phyloP scores from a whole-genome alignment of 2,888 invertebrate genomes.

The Scaptomyza tumidula region DNA sequence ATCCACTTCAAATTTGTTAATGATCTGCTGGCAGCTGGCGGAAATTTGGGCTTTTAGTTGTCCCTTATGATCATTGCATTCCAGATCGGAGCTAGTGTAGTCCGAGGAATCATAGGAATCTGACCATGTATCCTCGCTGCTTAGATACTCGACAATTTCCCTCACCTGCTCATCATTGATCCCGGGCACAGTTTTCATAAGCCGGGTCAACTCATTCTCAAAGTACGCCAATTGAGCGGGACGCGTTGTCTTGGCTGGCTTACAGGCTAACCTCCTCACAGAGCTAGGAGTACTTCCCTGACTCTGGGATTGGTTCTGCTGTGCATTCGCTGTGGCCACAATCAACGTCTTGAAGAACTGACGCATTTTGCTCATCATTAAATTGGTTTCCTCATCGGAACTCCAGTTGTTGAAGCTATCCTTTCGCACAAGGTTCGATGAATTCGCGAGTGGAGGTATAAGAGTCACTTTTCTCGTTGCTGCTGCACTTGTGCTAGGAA shows the following conservation, averaged over 20 bases:
- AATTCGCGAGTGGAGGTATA: not conserved
- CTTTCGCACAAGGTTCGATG: constrained; percentile 88
- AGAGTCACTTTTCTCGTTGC: constrained; percentile 64
- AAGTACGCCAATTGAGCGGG: constrained; percentile 95
- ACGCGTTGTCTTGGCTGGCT: constrained; percentile 86
- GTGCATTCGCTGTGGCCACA: constrained; percentile 87
- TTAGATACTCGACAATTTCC: constrained; percentile 96
- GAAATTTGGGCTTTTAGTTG: constrained; percentile 93
- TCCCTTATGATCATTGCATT: constrained; percentile 88
- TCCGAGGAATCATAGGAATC: constrained; percentile 97
- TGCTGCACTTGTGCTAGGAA: constrained; percentile 61
- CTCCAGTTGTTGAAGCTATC: constrained; percentile 98
- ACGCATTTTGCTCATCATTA: constrained; percentile 97
- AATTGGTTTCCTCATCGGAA: constrained; percentile 96
- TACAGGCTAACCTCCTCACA: constrained; percentile 59
- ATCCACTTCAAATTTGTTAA: constrained; percentile 91
- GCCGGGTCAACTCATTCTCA: constrained; percentile 93
- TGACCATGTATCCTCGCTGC: constrained; percentile 96
- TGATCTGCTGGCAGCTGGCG: constrained; percentile 94
- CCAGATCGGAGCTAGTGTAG: constrained; percentile 94
- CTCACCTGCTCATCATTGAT: constrained; percentile 95
- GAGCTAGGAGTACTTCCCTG: constrained; percentile 73
- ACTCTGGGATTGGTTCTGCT: constrained; percentile 83
- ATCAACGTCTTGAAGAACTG: constrained; percentile 96
- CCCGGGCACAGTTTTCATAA: constrained; percentile 97